These are phyloP conservation scores for Athrips mouffetella DNA, from an alignment of 2,888 invertebrate genomes.

Conservation along the genomic window DNA sequence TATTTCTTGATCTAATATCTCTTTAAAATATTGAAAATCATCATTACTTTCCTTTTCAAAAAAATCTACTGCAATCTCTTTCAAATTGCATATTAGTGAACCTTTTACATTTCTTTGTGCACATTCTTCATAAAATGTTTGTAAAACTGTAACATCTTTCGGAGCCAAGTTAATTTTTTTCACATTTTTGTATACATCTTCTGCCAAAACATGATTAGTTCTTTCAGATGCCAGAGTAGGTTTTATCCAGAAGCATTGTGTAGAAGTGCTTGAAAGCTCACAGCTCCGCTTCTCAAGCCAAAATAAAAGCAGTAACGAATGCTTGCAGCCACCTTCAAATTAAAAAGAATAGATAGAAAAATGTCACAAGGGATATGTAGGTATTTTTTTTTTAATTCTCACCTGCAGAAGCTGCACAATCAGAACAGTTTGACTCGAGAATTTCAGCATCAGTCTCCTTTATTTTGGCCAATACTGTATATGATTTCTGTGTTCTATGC, in stretches of 20 bases:
- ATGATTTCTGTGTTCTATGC: not conserved
- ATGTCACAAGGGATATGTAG: too few species aligned
- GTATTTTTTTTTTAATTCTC: not conserved
- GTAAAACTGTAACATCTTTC: too few species aligned
- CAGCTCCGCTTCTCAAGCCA: not conserved
- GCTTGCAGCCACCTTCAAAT: not conserved
- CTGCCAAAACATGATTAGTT: not conserved
- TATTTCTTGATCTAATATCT: too few species aligned
- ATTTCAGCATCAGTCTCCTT: not conserved
- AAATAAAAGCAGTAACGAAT: not conserved
- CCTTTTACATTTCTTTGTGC: not conserved
- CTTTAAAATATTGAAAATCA: too few species aligned
- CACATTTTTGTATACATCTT: not conserved
- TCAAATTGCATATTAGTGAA: not conserved
- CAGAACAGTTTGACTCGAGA: not conserved
- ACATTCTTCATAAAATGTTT: not conserved
- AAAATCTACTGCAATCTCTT: not conserved
- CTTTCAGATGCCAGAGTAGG: not conserved
- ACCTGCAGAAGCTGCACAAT: not conserved
- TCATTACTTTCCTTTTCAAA: not conserved
- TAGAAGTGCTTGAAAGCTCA: not conserved
- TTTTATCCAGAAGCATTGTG: not conserved
- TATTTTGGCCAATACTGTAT: not conserved
- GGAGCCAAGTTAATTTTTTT: not conserved
- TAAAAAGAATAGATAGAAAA: too few species aligned